phyloP scores from a whole-genome alignment of 2,113 vertebrate species.

The Arvicanthis niloticus region DNA sequence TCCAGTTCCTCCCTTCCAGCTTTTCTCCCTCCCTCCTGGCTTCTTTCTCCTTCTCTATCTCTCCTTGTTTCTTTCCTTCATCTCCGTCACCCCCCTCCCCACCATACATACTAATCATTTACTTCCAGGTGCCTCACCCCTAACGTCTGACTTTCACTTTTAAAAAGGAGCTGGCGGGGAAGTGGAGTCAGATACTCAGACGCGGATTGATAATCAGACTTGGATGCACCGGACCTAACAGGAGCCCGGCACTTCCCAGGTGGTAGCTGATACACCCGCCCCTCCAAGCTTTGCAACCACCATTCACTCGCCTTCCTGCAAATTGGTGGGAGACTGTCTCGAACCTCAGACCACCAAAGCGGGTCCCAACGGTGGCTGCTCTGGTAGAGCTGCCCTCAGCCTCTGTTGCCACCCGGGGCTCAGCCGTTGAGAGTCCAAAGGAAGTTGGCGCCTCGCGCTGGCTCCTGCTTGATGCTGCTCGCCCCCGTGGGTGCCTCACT shows the following conservation, averaged over 20 bases:
- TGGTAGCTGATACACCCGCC: background rate
- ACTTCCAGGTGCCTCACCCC: background rate
- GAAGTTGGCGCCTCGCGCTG: background rate
- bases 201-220: no score
- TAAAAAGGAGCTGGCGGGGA: background rate
- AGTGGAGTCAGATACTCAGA: no score
- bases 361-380: background rate
- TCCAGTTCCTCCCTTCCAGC: no score
- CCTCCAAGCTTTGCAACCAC: background rate
- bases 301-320: slow-evolving; percentile 3
- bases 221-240: background rate
- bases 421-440: slow-evolving; percentile 52
- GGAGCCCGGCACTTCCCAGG: background rate
- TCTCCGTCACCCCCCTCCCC: no score
- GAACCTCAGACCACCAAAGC: background rate
- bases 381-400: background rate
- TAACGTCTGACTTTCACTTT: background rate
- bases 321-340: background rate
- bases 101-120: background rate
- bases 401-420: background rate
- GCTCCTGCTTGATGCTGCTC: background rate
- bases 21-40: background rate
- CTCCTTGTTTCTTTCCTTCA: background rate
- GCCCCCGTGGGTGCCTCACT: no score
- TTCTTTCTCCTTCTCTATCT: background rate